Evolutionary conservation across 2,888 invertebrate genomes (phyloP).

Genomic region (Thecocarcelia acutangulata): DNA sequence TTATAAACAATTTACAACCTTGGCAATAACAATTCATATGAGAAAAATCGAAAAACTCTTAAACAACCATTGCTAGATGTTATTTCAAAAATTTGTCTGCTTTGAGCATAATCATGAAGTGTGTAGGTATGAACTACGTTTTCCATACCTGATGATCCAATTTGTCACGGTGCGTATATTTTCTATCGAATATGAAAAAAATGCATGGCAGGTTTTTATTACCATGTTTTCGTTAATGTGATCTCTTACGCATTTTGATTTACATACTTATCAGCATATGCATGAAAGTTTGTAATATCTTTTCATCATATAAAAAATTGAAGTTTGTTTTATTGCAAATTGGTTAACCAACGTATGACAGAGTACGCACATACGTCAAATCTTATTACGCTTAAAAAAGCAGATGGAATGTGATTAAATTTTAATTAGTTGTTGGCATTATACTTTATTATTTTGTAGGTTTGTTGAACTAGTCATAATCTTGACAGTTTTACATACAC

Average conservation of each 20-base stretch:
- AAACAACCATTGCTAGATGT: too few species aligned
- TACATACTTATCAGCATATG: too few species aligned
- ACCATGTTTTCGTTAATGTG: not conserved
- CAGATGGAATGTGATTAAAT: conserved; percentile 21
- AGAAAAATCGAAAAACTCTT: too few species aligned
- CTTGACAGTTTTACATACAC: too few species aligned
- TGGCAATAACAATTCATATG: too few species aligned
- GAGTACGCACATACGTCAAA: not conserved
- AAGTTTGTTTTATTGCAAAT: conserved; percentile 1
- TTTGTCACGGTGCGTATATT: too few species aligned
- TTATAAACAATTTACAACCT: too few species aligned
- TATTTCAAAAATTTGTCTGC: too few species aligned
- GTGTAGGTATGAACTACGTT: not conserved
- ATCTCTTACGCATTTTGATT: not conserved
- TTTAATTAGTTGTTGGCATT: conserved; percentile 34
- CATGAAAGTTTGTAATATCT: conserved; percentile 28
- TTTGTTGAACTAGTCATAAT: too few species aligned
- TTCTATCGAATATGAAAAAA: not conserved
- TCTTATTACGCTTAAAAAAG: too few species aligned
- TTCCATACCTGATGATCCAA: not conserved
- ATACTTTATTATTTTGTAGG: not conserved
- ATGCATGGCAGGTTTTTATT: not conserved
- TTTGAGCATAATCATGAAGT: too few species aligned
- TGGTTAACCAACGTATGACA: not conserved
- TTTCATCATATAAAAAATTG: conserved; percentile 25